These are phyloP conservation scores for Lycia hirtaria DNA, from an alignment of 2,888 invertebrate species.

Conservation along the genomic window DNA sequence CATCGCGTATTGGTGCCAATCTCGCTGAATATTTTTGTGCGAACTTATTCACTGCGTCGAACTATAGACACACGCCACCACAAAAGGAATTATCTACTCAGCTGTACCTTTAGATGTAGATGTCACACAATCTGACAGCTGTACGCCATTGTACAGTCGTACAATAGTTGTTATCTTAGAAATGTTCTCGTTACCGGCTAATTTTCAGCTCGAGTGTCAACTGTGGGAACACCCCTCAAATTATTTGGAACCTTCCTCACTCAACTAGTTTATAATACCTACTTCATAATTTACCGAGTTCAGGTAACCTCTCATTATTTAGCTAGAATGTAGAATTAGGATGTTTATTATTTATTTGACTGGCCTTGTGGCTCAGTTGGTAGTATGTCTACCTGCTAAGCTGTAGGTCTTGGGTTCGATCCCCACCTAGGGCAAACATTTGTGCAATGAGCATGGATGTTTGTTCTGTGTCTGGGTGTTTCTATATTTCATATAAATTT, in stretches of 20 bases:
- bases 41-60: slow-evolving; percentile 5
- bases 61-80: slow-evolving; percentile 33
- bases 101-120: slow-evolving; percentile 49
- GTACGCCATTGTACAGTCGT: slow-evolving; percentile 48
- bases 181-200: slow-evolving; percentile 25
- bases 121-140: slow-evolving; percentile 51
- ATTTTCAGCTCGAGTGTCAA: slow-evolving; percentile 24
- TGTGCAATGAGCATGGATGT: no score
- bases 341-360: no score
- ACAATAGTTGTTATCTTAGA: slow-evolving; percentile 54
- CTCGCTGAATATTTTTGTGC: not conserved
- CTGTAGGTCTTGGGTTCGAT: no score
- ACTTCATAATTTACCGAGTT: no score
- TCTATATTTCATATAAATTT: no score
- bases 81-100: slow-evolving; percentile 56
- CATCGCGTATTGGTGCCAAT: not conserved
- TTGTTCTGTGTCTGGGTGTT: no score
- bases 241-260: slow-evolving; percentile 1
- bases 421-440: no score
- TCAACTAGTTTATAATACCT: not conserved
- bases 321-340: no score
- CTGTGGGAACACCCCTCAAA: slow-evolving; percentile 17
- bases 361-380: no score
- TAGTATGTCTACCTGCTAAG: no score
- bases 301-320: no score